Conservation (phyloP, 2,888 invertebrate genomes). For the Polymixis flavicincta region DNA sequence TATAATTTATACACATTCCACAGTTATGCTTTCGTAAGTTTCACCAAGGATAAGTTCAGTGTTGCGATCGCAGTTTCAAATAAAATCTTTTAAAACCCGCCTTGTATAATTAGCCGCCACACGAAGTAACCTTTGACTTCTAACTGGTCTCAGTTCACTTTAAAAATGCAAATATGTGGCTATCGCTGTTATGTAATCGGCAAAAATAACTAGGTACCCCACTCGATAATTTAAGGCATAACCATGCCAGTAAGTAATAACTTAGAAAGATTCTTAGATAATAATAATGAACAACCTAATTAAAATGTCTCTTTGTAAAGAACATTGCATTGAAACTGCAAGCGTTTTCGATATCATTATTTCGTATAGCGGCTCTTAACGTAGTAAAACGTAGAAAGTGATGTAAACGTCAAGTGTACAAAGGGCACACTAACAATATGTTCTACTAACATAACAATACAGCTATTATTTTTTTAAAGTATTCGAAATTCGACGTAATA, state of each 20-base stretch:
- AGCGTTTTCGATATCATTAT: slow-evolving; percentile 30
- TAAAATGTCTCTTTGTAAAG: slow-evolving; percentile 3
- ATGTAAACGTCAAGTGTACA: slow-evolving; percentile 42
- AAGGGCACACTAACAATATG: slow-evolving; percentile 44
- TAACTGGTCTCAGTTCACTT: slow-evolving; percentile 62
- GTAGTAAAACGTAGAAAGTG: slow-evolving; percentile 40
- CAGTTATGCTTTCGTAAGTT: slow-evolving; percentile 69
- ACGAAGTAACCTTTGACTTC: slow-evolving; percentile 81
- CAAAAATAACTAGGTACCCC: slow-evolving; percentile 7
- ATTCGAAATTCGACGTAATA: slow-evolving; percentile 55
- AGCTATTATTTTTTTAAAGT: slow-evolving; percentile 52
- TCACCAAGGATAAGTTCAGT: slow-evolving; percentile 70
- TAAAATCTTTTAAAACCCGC: slow-evolving; percentile 67
- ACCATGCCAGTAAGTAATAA: not conserved
- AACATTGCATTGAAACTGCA: slow-evolving; percentile 2
- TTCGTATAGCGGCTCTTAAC: not conserved
- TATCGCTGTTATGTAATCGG: slow-evolving; percentile 66
- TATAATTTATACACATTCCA: slow-evolving; percentile 43
- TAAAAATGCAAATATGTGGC: slow-evolving; percentile 51
- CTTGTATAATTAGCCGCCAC: slow-evolving; percentile 76
- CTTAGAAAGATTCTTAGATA: not conserved
- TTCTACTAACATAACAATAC: slow-evolving; percentile 47
- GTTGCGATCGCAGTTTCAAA: slow-evolving; percentile 64
- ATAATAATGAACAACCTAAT: not conserved
- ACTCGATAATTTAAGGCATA: slow-evolving; percentile 5